phyloP scores from a whole-genome alignment of 2,888 invertebrate genomes.

The Drosophila lacicola region DNA sequence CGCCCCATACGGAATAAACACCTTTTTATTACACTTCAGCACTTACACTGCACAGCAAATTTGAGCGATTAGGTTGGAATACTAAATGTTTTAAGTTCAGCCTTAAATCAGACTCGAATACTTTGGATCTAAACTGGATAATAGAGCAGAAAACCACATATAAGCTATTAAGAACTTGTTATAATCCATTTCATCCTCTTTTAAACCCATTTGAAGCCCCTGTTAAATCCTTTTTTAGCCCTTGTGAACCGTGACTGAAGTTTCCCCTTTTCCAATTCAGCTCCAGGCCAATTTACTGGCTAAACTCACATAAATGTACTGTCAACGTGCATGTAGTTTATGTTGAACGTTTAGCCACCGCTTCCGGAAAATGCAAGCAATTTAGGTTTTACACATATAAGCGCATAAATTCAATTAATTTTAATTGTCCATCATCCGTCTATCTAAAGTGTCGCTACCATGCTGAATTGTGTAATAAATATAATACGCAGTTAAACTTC shows the following conservation, averaged over 20 bases:
- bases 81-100: neutral
- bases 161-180: neutral
- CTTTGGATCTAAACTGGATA: too few relatives aligned
- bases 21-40: slow-evolving; percentile 58
- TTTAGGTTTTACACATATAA: neutral
- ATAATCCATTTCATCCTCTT: neutral
- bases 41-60: slow-evolving; percentile 40
- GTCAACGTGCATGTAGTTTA: too few relatives aligned
- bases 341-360: too few relatives aligned
- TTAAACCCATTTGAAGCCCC: neutral
- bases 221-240: neutral
- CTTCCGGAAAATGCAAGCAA: too few relatives aligned
- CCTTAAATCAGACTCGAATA: too few relatives aligned
- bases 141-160: too few relatives aligned
- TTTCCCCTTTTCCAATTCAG: too few relatives aligned
- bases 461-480: slow-evolving; percentile 22
- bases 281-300: too few relatives aligned
- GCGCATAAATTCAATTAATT: neutral
- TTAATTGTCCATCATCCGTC: neutral
- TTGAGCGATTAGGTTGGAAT: neutral
- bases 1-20: slow-evolving; percentile 45
- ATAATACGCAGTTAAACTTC: slow-evolving; percentile 29
- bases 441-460: neutral
- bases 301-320: too few relatives aligned
- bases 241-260: too few relatives aligned